Conservation (phyloP, 1,140 invertebrate genomes). For the Periplaneta americana region DNA sequence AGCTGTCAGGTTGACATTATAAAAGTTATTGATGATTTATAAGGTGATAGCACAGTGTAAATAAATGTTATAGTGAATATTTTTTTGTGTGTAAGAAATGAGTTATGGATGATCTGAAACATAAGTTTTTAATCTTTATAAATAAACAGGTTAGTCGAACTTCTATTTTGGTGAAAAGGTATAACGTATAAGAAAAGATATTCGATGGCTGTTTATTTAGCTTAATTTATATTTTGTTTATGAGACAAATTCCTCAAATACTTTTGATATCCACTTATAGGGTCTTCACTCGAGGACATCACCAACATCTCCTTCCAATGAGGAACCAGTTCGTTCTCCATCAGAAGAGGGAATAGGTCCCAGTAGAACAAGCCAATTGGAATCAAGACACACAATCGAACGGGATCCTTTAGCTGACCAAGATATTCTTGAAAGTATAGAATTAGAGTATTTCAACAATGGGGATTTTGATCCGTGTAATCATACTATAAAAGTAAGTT, state of each 20-base stretch:
- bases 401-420: slow-evolving; percentile 58
- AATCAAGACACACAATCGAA: slow-evolving; percentile 33
- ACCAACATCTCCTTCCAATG: slow-evolving; percentile 29
- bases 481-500: slow-evolving; percentile 59
- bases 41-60: neutral
- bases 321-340: slow-evolving; percentile 37
- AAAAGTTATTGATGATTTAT: neutral
- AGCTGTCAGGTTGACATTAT: neutral
- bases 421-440: slow-evolving; percentile 66
- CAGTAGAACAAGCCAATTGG: neutral
- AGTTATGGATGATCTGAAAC: slow-evolving; percentile 46
- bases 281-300: neutral
- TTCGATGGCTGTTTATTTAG: neutral
- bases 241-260: neutral
- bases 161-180: neutral
- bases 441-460: slow-evolving; percentile 58
- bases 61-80: neutral
- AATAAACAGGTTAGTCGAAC: slow-evolving; percentile 43
- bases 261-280: neutral
- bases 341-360: slow-evolving; percentile 7
- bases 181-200: neutral
- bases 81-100: neutral
- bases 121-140: slow-evolving; percentile 43
- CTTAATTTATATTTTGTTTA: slow-evolving; percentile 8
- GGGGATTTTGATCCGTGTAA: slow-evolving; percentile 57